phyloP scores from a whole-genome alignment of 2,888 invertebrate genomes.

The Phragmatobia fuliginosa region DNA sequence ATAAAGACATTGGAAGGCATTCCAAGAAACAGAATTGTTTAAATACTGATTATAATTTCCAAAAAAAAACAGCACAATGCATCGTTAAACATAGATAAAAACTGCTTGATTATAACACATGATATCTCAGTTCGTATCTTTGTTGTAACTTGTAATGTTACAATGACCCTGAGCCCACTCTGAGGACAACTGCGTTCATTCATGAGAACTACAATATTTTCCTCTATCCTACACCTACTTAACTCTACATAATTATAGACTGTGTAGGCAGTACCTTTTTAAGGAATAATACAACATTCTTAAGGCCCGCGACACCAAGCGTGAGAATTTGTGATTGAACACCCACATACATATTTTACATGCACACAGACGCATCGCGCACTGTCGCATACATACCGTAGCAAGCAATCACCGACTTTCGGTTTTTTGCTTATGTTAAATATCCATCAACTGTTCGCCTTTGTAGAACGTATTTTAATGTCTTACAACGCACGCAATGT shows the following conservation, averaged over 20 bases:
- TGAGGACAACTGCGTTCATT: constrained; percentile 51
- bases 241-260: constrained; percentile 28
- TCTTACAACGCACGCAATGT: too few species aligned
- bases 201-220: constrained; percentile 60
- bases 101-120: constrained; percentile 26
- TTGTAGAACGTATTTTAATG: too few species aligned
- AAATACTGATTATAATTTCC: constrained; percentile 10
- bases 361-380: too few species aligned
- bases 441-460: too few species aligned
- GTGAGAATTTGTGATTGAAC: too few species aligned
- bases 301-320: too few species aligned
- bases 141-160: constrained; percentile 40
- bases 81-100: constrained; percentile 6
- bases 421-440: too few species aligned
- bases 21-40: neutral
- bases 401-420: too few species aligned
- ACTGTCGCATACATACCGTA: too few species aligned
- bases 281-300: constrained; percentile 24
- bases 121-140: constrained; percentile 20
- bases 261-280: constrained; percentile 23
- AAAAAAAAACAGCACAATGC: constrained; percentile 23
- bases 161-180: constrained; percentile 66
- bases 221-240: constrained; percentile 47
- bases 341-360: too few species aligned
- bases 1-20: neutral